phyloP scores from a whole-genome alignment of 2,888 invertebrate species.

The Drosophila robusta region DNA sequence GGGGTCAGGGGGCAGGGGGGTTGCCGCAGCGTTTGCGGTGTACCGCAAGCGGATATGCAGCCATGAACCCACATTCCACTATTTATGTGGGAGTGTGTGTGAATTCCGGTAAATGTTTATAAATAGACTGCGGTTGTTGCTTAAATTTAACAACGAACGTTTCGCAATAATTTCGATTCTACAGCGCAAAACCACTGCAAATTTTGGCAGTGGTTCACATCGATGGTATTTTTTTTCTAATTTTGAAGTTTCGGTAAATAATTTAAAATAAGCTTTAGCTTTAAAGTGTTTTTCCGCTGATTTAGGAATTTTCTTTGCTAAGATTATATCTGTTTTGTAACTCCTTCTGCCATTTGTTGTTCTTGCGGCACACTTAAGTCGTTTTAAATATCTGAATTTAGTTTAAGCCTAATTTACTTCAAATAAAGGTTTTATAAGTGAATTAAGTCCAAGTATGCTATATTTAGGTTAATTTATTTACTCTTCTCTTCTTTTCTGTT shows the following conservation, averaged over 20 bases:
- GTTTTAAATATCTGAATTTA: no score
- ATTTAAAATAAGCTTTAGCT: neutral
- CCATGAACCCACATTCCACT: constrained; percentile 22
- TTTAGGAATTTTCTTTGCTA: no score
- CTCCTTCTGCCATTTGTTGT: no score
- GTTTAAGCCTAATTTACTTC: no score
- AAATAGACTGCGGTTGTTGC: constrained; percentile 66
- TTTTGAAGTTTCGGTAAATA: constrained; percentile 6
- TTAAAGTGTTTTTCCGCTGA: neutral
- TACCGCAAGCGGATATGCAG: constrained; percentile 65
- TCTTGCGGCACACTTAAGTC: no score
- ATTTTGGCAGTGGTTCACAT: constrained; percentile 42
- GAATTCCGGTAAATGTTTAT: constrained; percentile 68
- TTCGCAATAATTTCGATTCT: constrained; percentile 35
- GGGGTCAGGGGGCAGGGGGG: neutral
- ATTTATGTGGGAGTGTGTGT: constrained; percentile 19
- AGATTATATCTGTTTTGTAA: no score
- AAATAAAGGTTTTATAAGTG: no score
- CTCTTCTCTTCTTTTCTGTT: no score
- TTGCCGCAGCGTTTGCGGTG: constrained; percentile 71
- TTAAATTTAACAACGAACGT: constrained; percentile 61
- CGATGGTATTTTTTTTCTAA: constrained; percentile 5
- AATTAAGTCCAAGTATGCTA: no score
- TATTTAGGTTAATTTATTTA: no score
- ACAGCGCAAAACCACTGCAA: constrained; percentile 54